Evolutionary conservation across 2,888 invertebrate genomes (phyloP).

Genomic region (Patella ulyssiponensis): DNA sequence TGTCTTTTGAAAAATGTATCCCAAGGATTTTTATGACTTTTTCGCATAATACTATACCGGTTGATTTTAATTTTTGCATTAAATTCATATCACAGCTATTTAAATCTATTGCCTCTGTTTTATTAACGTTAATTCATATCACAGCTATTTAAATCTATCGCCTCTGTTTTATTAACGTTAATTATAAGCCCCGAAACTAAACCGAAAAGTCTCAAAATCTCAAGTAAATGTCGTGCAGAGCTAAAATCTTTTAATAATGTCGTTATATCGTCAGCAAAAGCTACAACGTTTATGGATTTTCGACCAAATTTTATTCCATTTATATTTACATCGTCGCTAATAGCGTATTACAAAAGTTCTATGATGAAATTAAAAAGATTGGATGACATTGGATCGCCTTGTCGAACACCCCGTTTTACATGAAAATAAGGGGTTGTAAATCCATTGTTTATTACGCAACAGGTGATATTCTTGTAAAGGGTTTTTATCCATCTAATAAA

Average conservation of each 20-base stretch:
- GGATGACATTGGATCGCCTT: not conserved
- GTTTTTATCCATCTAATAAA: not conserved
- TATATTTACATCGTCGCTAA: not conserved
- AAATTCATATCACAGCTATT: too few species aligned
- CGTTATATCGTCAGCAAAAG: conserved; percentile 3
- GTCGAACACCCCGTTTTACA: not conserved
- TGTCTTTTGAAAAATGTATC: conserved; percentile 4
- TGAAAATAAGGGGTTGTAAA: not conserved
- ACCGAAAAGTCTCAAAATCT: not conserved
- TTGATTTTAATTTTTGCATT: not conserved
- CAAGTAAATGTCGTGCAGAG: not conserved
- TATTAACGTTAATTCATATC: too few species aligned
- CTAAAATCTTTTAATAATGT: not conserved
- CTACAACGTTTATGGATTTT: not conserved
- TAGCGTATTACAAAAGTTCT: not conserved
- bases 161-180: conserved; percentile 8
- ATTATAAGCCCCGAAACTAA: not conserved
- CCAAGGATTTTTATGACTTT: not conserved
- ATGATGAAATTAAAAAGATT: not conserved
- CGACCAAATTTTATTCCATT: not conserved
- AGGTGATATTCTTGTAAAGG: not conserved
- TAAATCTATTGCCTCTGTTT: too few species aligned
- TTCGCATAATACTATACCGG: not conserved
- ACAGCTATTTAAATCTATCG: not conserved
- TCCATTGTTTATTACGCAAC: not conserved